These are phyloP conservation scores for Euphydryas editha DNA, from an alignment of 2,888 invertebrate genomes.

Conservation along the genomic window DNA sequence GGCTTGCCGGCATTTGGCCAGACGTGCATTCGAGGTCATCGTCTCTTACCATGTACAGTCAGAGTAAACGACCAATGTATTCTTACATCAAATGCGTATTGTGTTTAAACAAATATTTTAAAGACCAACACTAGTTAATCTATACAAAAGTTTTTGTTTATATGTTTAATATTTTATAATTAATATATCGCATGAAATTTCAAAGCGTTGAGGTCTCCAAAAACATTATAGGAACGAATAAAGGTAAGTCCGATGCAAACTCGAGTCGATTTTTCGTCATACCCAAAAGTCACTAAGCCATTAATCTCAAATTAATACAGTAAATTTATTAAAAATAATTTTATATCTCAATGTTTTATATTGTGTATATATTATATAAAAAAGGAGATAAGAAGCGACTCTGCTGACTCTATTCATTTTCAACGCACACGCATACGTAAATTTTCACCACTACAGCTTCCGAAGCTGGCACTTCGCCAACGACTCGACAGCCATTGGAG, in stretches of 20 bases:
- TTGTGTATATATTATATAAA: no score
- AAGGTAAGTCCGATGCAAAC: no score
- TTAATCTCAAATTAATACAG: no score
- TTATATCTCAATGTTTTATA: background rate
- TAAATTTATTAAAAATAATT: background rate
- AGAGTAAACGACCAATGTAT: slow-evolving; percentile 10
- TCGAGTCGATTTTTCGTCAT: no score
- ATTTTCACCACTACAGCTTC: slow-evolving; percentile 67
- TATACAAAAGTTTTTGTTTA: no score
- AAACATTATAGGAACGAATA: no score
- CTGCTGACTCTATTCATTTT: slow-evolving; percentile 53
- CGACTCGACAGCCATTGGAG: slow-evolving; percentile 42
- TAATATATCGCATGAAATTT: no score
- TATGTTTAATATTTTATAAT: no score
- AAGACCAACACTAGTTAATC: no score
- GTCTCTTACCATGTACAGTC: slow-evolving; percentile 64
- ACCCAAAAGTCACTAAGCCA: no score
- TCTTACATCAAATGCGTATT: background rate
- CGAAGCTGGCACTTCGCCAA: slow-evolving; percentile 64
- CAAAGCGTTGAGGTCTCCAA: no score
- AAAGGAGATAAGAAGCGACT: slow-evolving; percentile 3
- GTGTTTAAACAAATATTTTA: no score
- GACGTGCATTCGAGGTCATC: slow-evolving; percentile 77
- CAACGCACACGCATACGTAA: slow-evolving; percentile 56
- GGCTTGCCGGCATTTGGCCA: slow-evolving; percentile 71